phyloP scores from a whole-genome alignment of 2,888 invertebrate species.

The Tupiocoris notatus region DNA sequence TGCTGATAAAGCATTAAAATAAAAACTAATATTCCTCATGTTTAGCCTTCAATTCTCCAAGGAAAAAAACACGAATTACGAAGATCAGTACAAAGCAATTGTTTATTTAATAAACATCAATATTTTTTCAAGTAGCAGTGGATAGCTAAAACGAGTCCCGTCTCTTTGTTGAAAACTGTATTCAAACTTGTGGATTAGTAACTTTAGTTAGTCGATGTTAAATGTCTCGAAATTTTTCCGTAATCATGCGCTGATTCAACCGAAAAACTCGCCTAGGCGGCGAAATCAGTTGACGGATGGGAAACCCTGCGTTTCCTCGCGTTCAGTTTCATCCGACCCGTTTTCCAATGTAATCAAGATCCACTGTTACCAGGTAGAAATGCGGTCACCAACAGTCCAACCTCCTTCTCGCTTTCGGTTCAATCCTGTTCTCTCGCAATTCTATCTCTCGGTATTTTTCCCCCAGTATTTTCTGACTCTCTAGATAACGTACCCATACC shows the following conservation, averaged over 20 bases:
- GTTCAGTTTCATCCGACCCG: not conserved
- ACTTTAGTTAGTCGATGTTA: no score
- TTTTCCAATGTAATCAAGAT: slow-evolving; percentile 11
- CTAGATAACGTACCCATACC: not conserved
- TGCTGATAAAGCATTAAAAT: no score
- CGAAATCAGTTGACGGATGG: not conserved
- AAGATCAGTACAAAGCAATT: no score
- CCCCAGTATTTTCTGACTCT: not conserved
- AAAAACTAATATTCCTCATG: no score
- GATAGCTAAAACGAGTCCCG: no score
- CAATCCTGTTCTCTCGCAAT: not conserved
- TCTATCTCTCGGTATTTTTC: not conserved
- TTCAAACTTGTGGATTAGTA: no score
- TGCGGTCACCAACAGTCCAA: not conserved
- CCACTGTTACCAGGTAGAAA: not conserved
- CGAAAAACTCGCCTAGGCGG: not conserved
- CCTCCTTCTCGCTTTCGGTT: not conserved
- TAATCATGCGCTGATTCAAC: not conserved
- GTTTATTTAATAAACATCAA: no score
- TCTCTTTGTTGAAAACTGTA: no score
- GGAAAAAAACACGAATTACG: no score
- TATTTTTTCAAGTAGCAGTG: no score
- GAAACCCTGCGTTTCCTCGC: not conserved
- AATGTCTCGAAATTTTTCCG: not conserved
- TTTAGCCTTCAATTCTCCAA: no score